These are phyloP conservation scores for Linepithema humile DNA, from an alignment of 1,140 invertebrate species.

Conservation along the genomic window DNA sequence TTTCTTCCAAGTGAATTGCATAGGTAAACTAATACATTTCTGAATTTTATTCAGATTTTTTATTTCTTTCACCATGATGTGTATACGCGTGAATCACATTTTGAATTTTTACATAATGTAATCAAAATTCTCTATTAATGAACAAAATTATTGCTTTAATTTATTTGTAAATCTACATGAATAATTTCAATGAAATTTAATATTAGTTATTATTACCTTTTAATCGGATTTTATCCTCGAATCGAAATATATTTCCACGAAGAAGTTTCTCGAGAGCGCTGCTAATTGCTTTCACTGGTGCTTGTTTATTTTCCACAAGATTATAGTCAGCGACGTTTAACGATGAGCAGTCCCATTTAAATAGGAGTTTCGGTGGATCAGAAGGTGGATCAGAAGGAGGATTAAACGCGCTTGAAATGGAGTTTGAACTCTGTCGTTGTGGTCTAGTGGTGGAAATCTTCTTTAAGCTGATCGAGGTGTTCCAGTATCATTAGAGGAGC, in stretches of 20 bases:
- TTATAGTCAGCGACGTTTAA: slow-evolving; percentile 26
- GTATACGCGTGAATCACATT: too few relatives aligned
- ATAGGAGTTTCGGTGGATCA: slow-evolving; percentile 12
- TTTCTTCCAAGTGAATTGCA: background rate
- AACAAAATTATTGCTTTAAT: background rate
- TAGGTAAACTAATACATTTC: background rate
- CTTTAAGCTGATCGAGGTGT: slow-evolving; percentile 58
- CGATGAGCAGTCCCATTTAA: background rate
- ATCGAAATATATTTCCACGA: background rate
- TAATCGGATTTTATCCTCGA: slow-evolving; percentile 4
- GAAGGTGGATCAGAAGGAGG: slow-evolving; percentile 7
- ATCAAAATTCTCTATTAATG: background rate
- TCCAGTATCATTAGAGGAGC: slow-evolving; percentile 75
- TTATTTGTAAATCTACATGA: background rate
- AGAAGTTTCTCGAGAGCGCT: background rate
- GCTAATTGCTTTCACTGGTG: slow-evolving; percentile 29
- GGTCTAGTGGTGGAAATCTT: slow-evolving; percentile 37
- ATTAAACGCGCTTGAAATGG: slow-evolving; percentile 10
- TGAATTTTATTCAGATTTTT: too few relatives aligned
- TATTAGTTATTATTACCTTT: background rate
- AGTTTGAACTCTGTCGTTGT: slow-evolving; percentile 9
- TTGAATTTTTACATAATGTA: background rate
- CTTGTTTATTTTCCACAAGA: slow-evolving; percentile 32
- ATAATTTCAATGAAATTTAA: background rate
- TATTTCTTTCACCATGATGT: too few relatives aligned